These are phyloP conservation scores for Cynopterus brachyotis DNA, from an alignment of 2,113 vertebrate genomes.

Conservation along the genomic window DNA sequence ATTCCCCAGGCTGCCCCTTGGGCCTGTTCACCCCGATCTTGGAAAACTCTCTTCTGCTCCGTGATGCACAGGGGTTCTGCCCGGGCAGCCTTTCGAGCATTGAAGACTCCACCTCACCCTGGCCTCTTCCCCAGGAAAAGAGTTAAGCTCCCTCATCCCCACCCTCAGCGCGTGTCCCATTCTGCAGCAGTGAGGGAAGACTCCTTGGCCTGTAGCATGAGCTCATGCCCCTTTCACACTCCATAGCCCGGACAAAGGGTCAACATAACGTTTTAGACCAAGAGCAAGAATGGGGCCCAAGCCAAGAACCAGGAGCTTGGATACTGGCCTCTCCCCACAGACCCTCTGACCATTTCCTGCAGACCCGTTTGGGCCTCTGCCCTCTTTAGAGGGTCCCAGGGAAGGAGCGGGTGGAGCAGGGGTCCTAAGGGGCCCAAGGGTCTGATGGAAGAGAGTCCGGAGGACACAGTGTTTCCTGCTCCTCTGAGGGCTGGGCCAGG, in stretches of 20 bases:
- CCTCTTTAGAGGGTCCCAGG: background rate
- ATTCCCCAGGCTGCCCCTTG: background rate
- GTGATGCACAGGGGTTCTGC: background rate
- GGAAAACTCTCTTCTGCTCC: background rate
- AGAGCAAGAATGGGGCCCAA: background rate
- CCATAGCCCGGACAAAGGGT: constrained; percentile 49
- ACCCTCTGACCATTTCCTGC: background rate
- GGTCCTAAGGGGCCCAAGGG: background rate
- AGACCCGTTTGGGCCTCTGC: background rate
- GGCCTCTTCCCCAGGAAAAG: constrained; percentile 24
- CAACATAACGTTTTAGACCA: background rate
- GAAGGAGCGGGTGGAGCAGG: background rate
- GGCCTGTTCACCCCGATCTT: background rate
- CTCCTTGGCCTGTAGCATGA: constrained; percentile 59
- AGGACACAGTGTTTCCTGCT: constrained; percentile 55
- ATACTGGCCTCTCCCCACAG: background rate
- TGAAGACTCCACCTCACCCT: background rate
- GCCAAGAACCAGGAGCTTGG: background rate
- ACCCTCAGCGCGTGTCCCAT: constrained; percentile 70
- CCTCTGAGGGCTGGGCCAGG: background rate
- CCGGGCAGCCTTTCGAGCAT: background rate
- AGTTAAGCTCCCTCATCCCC: constrained; percentile 65
- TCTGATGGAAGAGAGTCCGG: background rate
- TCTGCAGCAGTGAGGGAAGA: constrained; percentile 68
- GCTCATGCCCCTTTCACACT: constrained; percentile 65